Base-by-base conservation (phyloP, 53 echinoderm and acorn worm species). In the Echinarachnius parma region DNA sequence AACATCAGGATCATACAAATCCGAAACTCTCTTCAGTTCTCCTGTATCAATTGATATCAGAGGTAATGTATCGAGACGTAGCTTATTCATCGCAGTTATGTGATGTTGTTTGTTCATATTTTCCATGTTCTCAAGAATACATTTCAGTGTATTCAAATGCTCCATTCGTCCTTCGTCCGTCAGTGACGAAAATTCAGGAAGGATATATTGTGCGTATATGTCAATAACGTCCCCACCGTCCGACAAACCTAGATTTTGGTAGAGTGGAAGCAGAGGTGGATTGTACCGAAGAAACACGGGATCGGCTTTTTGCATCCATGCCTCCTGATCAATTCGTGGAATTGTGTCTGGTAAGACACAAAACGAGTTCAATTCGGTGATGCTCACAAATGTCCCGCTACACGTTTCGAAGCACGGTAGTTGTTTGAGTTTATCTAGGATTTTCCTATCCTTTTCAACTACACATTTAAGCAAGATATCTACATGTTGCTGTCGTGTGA, bases 381-480 rank as follows among this genome's bases (percentile, higher is more conserved):
- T 72, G 25, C 57, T 72, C 15, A 72, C 57, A 42, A 56, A 56
- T 15, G 36, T 22, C 24, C 44, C 74, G 4, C 8, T 26, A 28
- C 55, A 56, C 0, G 74, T 25, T 29, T 72, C n/a, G 42, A 72
- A 72, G 57, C 74, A 72, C 13, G 74, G 74, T 0, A 72, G 44
- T 9, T 28, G 13, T 28, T 57, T 72, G 8, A 72, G 13, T 9
- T 18, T 28, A 7, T 34, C 10, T 1, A 42, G 55, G 69, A 52
- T 31, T 13, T 50, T 13, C 39, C 7, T 30, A 25, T 36, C 37
- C 8, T 47, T 10, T 8, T n/a, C 4, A 15, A 28, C 1, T n/a
- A 28, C 14, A 34, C 44, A 45, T 14, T 16, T 45, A 28, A 18
- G 13, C n/a, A 65, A 15, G 24, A 65, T 45, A 9, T 28, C n/a